phyloP scores from a whole-genome alignment of 2,113 vertebrate species.

The Rhinolophus sinicus region DNA sequence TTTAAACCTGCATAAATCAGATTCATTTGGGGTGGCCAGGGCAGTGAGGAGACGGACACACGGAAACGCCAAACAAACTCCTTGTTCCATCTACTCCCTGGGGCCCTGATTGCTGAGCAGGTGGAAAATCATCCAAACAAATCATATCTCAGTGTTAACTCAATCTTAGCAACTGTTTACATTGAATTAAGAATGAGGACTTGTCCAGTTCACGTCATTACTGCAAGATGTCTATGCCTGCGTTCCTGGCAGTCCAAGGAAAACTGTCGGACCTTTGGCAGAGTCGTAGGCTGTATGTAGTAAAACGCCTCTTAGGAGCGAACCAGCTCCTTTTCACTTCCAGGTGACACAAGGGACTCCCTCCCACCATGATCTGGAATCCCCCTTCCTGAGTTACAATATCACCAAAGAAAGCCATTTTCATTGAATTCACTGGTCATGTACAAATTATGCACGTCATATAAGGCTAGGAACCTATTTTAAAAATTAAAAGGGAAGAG shows the following conservation, averaged over 20 bases:
- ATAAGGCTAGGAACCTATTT: background rate
- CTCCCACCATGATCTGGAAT: background rate
- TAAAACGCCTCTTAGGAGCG: background rate
- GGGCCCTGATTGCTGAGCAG: conserved; percentile 71
- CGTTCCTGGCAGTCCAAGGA: background rate
- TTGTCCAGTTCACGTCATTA: conserved; percentile 69
- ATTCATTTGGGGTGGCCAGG: conserved; percentile 70
- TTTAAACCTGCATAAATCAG: conserved; percentile 76
- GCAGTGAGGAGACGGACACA: conserved; percentile 58
- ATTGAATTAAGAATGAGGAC: conserved; percentile 65
- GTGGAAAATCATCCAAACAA: conserved; percentile 71
- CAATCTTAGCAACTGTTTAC: conserved; percentile 67
- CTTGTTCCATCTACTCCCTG: conserved; percentile 46
- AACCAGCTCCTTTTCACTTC: background rate
- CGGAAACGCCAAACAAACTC: conserved; percentile 64
- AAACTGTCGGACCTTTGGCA: background rate
- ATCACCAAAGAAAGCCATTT: background rate
- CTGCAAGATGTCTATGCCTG: conserved; percentile 30
- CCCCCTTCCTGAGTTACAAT: background rate
- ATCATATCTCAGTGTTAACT: conserved; percentile 77
- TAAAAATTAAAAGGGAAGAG: background rate
- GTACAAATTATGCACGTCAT: background rate
- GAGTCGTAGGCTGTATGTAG: background rate
- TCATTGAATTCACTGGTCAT: background rate
- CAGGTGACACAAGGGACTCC: background rate